Base-by-base conservation (phyloP, 2,888 invertebrate genomes). In the Hetaerina titia region DNA sequence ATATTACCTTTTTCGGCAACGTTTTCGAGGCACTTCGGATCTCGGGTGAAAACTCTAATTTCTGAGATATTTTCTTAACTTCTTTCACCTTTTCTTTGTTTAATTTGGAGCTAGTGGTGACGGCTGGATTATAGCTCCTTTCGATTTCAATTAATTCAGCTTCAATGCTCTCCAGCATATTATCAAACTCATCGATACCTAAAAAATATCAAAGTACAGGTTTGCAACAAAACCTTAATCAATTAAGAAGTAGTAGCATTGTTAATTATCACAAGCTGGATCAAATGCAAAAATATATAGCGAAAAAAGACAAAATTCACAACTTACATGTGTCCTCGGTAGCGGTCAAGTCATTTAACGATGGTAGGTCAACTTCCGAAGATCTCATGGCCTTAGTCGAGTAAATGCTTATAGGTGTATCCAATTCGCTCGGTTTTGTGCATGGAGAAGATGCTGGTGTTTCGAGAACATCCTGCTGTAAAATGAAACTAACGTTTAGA, bases 61-160 rank as follows among this genome's bases (percentile, higher is more conserved):
- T 92, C 15, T 56, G 56, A 45, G 69, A 64, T n/a, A 69, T 45
- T 56, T 69, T 92, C 69, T 56, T 69, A 17, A 74, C 74, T 69
- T 92, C 92, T 69, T 92, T 92, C 4, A 31, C 56, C 22, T 81
- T 81, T 31, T 81, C 81, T 13, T 11, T 81, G 31, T 9, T 13
- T 13, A 81, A 2, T 31, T 31, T 81, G 11, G 45, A 11, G 5
- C 17, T 69, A 45, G 69, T 56, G 22, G 45, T 9, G 8, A 57
- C 22, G 19, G 89, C 4, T 1, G n/a, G 89, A 6, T 69, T 92
- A n/a, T 63, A 60, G 8, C 69, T 69, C 19, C 69, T 69, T 15
- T 92, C 64, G 22, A 92, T 92, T 57, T 92, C 92, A 6, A 56
- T n/a, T n/a, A 92, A 92, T 92, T 92, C 92, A 11, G 92, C 92